Base-by-base conservation (phyloP, 2,888 invertebrate genomes). In the Petrolisthes manimaculis region DNA sequence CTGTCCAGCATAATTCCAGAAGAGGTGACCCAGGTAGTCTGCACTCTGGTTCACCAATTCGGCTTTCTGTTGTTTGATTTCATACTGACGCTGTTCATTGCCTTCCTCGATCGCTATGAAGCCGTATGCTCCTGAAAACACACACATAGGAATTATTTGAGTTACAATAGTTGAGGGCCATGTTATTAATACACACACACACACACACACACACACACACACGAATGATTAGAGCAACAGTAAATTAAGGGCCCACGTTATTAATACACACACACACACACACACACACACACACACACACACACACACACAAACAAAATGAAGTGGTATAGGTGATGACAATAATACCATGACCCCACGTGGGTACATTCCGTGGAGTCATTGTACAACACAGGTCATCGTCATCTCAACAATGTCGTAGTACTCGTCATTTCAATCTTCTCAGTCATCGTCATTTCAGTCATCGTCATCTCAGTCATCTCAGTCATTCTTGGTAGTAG, bases 61-160 rank as follows among this genome's bases (percentile, higher is more conserved):
- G 14, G 92, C 91, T 8, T 89, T 83, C 1, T 86, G 75, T 75
- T 86, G 78, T 75, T 92, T 91, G 75, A 90, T 81, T 14, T 89
- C 75, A 69, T 89, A 86, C 12, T 90, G 53, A 9, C 53, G 3
- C 14, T 90, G 85, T 77, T 92, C 92, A 18, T 89, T 74, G 18
- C 91, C 91, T 24, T 79, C 53, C 81, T 92, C 92, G n/a, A 92
- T 84, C 12, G 81, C 55, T 1, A 92, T 86, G 89, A 92, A 92
- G 8, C 91, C 80, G 88, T 91, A 91, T 1, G 92, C 92, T 1
- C 92, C 91, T 91, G 81, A 0, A 24, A 54, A 37, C 37, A 37
- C 37, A 37, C 37, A 37, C 21, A 6, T 24, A 37, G 4, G 21
- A 24, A 24, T 21, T 2, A 4, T 67, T 81, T 8, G 21, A 56